Evolutionary conservation across 1,140 invertebrate species (phyloP).

Genomic region (Camponotus floridanus): DNA sequence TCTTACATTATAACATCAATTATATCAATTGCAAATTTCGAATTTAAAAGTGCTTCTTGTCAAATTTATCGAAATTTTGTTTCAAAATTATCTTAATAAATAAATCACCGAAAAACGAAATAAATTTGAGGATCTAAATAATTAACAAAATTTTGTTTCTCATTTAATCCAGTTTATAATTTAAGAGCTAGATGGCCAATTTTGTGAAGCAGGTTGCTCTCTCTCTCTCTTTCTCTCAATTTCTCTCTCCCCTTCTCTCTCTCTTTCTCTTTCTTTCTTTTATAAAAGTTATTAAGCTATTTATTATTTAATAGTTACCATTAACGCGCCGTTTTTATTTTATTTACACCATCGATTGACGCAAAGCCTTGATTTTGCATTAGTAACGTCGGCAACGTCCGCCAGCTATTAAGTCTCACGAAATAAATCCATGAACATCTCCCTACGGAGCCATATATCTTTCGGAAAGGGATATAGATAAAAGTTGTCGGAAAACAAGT

Average conservation of each 20-base stretch:
- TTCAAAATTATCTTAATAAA: too few relatives aligned
- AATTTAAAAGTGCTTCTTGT: too few relatives aligned
- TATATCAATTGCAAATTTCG: too few relatives aligned
- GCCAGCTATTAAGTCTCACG: conserved; percentile 20
- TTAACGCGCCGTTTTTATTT: conserved; percentile 14
- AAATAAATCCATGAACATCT: conserved; percentile 48
- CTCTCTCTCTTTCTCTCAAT: too few relatives aligned
- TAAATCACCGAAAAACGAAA: background rate
- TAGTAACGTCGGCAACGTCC: background rate
- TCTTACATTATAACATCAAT: too few relatives aligned
- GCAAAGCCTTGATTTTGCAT: background rate
- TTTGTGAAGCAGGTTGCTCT: background rate
- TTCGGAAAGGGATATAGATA: conserved; percentile 33
- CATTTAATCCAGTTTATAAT: background rate
- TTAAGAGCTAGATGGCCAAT: background rate
- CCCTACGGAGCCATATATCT: conserved; percentile 26
- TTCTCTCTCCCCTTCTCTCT: too few relatives aligned
- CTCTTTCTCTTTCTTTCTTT: too few relatives aligned
- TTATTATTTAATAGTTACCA: background rate
- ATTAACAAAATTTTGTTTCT: background rate
- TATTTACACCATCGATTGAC: background rate
- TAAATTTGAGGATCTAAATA: background rate
- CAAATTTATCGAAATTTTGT: too few relatives aligned
- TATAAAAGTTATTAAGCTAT: background rate
- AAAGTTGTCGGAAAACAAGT: conserved; percentile 54